These are phyloP conservation scores for Brassicogethes aeneus DNA, from an alignment of 2,888 invertebrate species.

Conservation along the genomic window DNA sequence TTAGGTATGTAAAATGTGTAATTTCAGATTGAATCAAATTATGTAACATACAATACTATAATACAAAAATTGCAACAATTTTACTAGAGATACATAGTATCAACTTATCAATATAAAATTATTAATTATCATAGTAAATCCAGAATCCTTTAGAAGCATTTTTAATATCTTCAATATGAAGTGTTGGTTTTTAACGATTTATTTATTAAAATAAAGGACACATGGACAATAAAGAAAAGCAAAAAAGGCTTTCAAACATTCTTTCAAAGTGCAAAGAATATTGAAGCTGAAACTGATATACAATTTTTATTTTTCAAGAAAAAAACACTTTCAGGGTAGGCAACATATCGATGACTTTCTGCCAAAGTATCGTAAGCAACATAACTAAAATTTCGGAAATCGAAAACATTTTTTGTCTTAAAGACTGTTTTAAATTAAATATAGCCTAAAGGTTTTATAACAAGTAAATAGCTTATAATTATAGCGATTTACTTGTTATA, in stretches of 20 bases:
- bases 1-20: too few species aligned
- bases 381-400: too few species aligned
- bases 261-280: conserved; percentile 8
- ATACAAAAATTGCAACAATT: conserved; percentile 42
- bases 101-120: conserved; percentile 31
- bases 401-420: too few species aligned
- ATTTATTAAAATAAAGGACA: conserved; percentile 6
- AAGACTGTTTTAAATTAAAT: too few species aligned
- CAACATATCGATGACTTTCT: too few species aligned
- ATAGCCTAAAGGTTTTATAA: too few species aligned
- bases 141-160: conserved; percentile 18
- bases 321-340: too few species aligned
- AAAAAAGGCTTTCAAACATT: conserved; percentile 7
- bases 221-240: background rate
- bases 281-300: conserved; percentile 8
- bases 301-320: too few species aligned
- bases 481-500: too few species aligned
- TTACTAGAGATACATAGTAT: conserved; percentile 46
- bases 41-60: conserved; percentile 29
- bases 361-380: too few species aligned
- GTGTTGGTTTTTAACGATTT: conserved; percentile 21
- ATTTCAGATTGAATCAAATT: too few species aligned
- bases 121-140: conserved; percentile 8
- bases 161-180: conserved; percentile 34
- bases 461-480: too few species aligned